Evolutionary conservation across 2,888 invertebrate genomes (phyloP).

Genomic region (Aromia moschata): DNA sequence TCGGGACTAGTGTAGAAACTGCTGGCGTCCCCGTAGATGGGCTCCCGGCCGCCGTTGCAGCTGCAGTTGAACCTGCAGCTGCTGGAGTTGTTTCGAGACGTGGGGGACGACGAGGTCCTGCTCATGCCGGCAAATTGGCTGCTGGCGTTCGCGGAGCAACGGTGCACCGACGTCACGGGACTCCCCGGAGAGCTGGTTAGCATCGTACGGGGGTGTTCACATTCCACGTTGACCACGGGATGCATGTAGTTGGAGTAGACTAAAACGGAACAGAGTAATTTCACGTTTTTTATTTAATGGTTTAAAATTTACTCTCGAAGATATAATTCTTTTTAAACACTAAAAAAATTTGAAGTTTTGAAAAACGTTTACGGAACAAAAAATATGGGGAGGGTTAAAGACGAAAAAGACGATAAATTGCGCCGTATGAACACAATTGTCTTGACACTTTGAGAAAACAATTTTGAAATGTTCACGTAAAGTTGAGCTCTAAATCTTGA

Average conservation of each 20-base stretch:
- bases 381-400: too few relatives aligned
- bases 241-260: conserved; percentile 59
- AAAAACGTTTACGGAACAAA: too few relatives aligned
- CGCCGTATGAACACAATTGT: too few relatives aligned
- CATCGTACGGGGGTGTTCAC: conserved; percentile 38
- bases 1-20: conserved; percentile 57
- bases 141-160: conserved; percentile 23
- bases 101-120: conserved; percentile 19
- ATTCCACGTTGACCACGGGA: conserved; percentile 58
- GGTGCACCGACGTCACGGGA: conserved; percentile 1
- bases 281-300: too few relatives aligned
- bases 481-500: too few relatives aligned
- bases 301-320: conserved; percentile 3
- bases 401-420: too few relatives aligned
- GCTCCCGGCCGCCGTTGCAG: conserved; percentile 44
- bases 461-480: too few relatives aligned
- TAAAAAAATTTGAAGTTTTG: neutral
- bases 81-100: conserved; percentile 29
- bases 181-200: conserved; percentile 7
- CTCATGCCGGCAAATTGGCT: conserved; percentile 25
- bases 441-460: too few relatives aligned
- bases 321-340: too few relatives aligned
- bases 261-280: conserved; percentile 38
- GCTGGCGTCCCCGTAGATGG: conserved; percentile 58
- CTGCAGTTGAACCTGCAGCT: conserved; percentile 26